These are phyloP conservation scores for Arenaria interpres DNA, from an alignment of 2,113 vertebrate species.

Conservation along the genomic window DNA sequence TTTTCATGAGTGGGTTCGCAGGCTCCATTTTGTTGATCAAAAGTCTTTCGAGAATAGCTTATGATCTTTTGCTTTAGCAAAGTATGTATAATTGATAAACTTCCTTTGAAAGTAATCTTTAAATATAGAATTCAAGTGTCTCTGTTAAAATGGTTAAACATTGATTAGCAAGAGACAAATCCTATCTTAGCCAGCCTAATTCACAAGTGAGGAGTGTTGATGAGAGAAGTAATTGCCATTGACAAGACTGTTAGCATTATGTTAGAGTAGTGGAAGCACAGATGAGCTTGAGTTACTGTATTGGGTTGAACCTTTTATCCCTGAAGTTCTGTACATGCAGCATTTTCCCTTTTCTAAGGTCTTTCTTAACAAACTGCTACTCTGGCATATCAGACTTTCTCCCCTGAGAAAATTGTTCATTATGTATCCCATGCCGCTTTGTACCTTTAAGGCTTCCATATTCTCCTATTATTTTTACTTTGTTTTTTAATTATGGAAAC, in stretches of 20 bases:
- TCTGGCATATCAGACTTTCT: neutral
- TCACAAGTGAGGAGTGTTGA: neutral
- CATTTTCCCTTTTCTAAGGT: neutral
- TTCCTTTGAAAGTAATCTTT: slow-evolving; percentile 14
- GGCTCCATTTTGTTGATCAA: neutral
- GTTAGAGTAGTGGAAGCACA: neutral
- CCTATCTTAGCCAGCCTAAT: neutral
- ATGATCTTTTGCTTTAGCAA: neutral
- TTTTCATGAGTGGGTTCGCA: neutral
- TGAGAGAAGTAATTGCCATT: neutral
- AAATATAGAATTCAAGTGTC: neutral
- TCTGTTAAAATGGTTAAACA: neutral
- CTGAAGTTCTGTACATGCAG: neutral
- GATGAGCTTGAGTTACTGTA: neutral
- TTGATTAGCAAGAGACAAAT: neutral
- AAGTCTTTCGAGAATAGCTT: neutral
- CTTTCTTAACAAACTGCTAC: neutral
- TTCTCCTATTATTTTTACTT: neutral
- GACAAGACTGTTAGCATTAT: neutral
- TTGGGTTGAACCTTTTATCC: neutral
- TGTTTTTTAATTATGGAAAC: neutral
- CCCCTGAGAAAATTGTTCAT: neutral
- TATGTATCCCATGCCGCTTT: neutral
- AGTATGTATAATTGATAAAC: neutral
- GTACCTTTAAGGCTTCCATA: neutral